Conservation (phyloP, 2,113 vertebrate genomes). For the Psettodes erumei region DNA sequence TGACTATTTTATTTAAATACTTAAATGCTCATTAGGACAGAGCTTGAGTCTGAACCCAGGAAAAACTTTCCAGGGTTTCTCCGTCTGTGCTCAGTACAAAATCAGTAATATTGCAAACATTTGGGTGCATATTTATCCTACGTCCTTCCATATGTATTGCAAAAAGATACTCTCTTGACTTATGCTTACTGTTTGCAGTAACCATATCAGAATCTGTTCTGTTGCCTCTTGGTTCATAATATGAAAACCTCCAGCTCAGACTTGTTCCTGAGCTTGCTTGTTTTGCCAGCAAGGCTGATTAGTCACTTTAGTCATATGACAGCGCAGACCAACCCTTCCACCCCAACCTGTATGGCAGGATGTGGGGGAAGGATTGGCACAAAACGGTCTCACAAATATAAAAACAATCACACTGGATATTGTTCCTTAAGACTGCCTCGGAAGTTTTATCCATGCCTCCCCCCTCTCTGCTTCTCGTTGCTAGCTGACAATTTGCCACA, state of each 20-base stretch:
- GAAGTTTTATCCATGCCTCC: too few species aligned
- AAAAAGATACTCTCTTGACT: not conserved
- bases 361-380: too few species aligned
- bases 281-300: not conserved
- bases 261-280: not conserved
- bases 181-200: not conserved
- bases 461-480: not conserved
- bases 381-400: not conserved
- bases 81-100: not conserved
- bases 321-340: not conserved
- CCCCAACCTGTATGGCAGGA: not conserved
- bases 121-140: not conserved
- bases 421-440: too few species aligned
- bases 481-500: not conserved
- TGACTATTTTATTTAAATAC: not conserved
- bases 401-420: too few species aligned
- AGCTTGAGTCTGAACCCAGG: not conserved
- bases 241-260: not conserved
- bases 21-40: not conserved
- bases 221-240: too few species aligned
- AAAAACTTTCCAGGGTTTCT: not conserved
- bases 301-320: not conserved
- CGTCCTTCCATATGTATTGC: not conserved
- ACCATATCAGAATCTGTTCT: not conserved
- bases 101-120: not conserved